phyloP scores from a whole-genome alignment of 2,888 invertebrate genomes.

The Seira sanloemensis region DNA sequence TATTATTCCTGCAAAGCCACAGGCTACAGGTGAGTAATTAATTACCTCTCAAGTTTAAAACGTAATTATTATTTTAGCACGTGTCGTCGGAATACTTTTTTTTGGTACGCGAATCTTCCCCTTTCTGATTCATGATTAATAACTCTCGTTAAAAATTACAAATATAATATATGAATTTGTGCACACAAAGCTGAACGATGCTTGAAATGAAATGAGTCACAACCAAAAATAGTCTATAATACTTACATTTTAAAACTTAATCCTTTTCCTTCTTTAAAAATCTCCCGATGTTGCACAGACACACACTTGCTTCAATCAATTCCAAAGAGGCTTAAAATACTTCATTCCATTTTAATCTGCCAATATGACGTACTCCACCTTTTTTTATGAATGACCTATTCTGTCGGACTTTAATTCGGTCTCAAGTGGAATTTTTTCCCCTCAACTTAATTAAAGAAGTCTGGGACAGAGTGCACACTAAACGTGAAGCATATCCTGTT shows the following conservation, averaged over 20 bases:
- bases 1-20: neutral
- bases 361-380: no score
- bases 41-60: neutral
- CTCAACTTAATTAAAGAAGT: neutral
- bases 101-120: neutral
- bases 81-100: neutral
- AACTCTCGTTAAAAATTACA: conserved; percentile 1
- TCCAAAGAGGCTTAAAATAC: no score
- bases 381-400: no score
- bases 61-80: conserved; percentile 13
- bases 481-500: neutral
- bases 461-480: neutral
- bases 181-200: neutral
- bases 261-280: no score
- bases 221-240: neutral
- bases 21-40: neutral
- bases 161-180: neutral
- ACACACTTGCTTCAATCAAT: neutral
- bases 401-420: no score
- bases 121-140: conserved; percentile 2
- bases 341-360: no score
- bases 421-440: neutral
- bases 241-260: neutral
- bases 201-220: conserved; percentile 7
- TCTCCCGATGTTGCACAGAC: neutral